phyloP scores from a whole-genome alignment of 2,797 vertebrate genomes.

The Phoeniculus purpureus region DNA sequence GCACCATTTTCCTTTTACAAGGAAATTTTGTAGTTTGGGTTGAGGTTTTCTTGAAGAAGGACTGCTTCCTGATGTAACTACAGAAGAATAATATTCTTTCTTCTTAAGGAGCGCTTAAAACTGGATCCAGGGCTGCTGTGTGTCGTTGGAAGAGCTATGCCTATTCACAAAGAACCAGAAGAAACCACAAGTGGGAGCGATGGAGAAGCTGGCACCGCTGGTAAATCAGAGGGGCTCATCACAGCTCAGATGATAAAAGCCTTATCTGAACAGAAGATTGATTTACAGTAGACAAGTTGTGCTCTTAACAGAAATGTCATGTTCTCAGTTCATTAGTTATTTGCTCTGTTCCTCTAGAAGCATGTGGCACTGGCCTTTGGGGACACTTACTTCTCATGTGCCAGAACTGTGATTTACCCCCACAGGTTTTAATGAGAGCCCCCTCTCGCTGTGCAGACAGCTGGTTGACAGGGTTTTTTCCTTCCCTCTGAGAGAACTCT shows the following conservation, averaged over 20 bases:
- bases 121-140: slow-evolving; percentile 75
- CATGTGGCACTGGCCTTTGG: background rate
- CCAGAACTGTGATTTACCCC: background rate
- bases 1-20: background rate
- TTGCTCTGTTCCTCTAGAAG: slow-evolving; percentile 4
- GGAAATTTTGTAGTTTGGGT: background rate
- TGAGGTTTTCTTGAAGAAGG: background rate
- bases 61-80: background rate
- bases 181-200: background rate
- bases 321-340: background rate
- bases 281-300: background rate
- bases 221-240: slow-evolving; percentile 50
- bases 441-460: background rate
- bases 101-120: slow-evolving; percentile 73
- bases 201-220: background rate
- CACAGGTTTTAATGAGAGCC: background rate
- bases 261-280: slow-evolving; percentile 21
- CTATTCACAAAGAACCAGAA: slow-evolving; percentile 57
- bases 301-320: background rate
- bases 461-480: background rate
- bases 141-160: slow-evolving; percentile 72
- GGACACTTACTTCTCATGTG: background rate
- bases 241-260: slow-evolving; percentile 77
- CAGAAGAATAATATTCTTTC: background rate
- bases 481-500: background rate